Conservation (phyloP, 2,797 vertebrate species). For the Muscicapa comitata region DNA sequence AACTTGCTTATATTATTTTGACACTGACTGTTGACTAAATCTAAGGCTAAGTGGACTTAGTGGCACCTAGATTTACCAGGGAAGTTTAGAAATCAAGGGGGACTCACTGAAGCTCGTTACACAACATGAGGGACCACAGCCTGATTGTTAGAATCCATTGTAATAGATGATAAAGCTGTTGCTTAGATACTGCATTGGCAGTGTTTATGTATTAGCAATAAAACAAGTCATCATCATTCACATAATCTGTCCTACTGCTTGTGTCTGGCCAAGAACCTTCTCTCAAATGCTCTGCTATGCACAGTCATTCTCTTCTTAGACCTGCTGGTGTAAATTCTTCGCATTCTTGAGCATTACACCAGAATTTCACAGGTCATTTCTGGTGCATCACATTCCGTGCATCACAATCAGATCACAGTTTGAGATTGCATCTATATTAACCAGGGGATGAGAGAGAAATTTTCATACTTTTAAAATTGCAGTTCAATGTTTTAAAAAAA, state of each 20-base stretch:
- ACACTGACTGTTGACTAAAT: background rate
- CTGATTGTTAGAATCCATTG: background rate
- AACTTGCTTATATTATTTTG: background rate
- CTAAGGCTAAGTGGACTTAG: background rate
- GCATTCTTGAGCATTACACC: fast-evolving
- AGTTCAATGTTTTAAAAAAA: background rate
- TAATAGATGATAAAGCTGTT: background rate
- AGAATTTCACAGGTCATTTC: background rate
- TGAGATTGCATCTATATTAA: background rate
- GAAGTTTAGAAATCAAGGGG: background rate
- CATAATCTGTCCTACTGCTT: background rate
- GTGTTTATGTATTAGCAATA: background rate
- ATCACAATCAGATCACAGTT: background rate
- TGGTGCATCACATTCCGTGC: background rate
- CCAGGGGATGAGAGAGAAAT: background rate
- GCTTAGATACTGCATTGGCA: background rate
- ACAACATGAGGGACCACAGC: background rate
- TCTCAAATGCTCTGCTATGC: background rate
- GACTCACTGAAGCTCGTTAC: fast-evolving
- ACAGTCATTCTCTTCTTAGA: background rate
- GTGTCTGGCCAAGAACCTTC: background rate
- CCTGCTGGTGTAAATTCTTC: background rate
- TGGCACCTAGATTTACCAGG: background rate
- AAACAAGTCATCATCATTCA: background rate
- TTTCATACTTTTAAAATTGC: background rate